Evolutionary conservation across 2,797 vertebrate species (phyloP), one percentile per base, ranked within the genome.

Genomic region (Clarias pachynema): DNA sequence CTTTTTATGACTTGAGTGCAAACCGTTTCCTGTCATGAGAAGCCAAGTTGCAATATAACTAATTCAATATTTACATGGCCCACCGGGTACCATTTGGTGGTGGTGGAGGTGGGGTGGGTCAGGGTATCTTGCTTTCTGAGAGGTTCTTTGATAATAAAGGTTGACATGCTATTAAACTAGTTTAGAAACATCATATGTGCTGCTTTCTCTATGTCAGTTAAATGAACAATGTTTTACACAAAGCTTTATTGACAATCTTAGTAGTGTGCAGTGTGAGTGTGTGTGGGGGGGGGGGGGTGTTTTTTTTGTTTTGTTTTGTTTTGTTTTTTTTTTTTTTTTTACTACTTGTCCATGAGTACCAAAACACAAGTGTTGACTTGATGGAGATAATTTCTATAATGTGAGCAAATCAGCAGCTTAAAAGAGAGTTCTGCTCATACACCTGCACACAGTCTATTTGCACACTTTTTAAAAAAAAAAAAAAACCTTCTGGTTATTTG

Each of bases 51-150:
- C 84, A 82, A 77, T 56, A 31, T 86, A 69, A 90, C 90, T 91
- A 90, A 89, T 91, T 92, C 92, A 95, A 95, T 95, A 95, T 95
- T 95, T 93, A 91, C 93, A 87, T 89, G 91, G 87, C 88, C 89
- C 88, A 79, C 89, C 86, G 73, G 79, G 20, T 83, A 37, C n/a
- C n/a, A 63, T 90, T 89, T 91, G 68, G 89, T 91, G 90, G n/a
- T 62, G 86, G 37, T 8, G 89, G 88, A n/a, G 89, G 88, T 20
- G 57, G n/a, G n/a, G 88, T 86, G 88, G 81, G 85, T 90, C 90
- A 91, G 63, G 20, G 84, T 85, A 44, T 44, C 9, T 88, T 72
- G 83, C 86, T 85, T 31, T 85, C 80, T 77, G 44, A 73, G 79
- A 62, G 56, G 79, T 49, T 84, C 70, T 77, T 24, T 80, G 56